Conservation (phyloP, 2,113 vertebrate genomes). For the Hemiprocne comata region DNA sequence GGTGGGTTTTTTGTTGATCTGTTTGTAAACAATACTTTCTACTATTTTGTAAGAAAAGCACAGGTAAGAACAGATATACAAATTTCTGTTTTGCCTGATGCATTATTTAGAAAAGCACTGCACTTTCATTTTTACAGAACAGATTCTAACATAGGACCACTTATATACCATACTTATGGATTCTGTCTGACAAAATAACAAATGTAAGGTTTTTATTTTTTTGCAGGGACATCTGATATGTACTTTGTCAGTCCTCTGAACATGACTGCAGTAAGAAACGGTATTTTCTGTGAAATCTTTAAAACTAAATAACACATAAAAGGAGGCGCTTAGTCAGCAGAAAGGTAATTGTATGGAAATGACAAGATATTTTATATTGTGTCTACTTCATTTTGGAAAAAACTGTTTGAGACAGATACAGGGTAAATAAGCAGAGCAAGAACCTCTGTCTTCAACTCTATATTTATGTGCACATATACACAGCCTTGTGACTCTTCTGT, state of each 20-base stretch:
- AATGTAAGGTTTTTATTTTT: not conserved
- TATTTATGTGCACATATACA: constrained; percentile 18
- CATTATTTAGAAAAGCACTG: not conserved
- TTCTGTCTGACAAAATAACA: not conserved
- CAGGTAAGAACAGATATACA: not conserved
- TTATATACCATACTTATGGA: not conserved
- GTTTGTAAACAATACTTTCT: not conserved
- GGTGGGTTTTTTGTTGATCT: not conserved
- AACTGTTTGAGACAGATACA: not conserved
- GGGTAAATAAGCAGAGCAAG: not conserved
- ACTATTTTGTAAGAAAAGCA: not conserved
- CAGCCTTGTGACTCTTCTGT: not conserved
- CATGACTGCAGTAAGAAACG: not conserved
- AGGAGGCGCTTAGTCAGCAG: accelerated
- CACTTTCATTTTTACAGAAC: not conserved
- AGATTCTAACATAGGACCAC: not conserved
- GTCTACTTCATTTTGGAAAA: not conserved
- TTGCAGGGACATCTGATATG: not conserved
- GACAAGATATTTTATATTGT: not conserved
- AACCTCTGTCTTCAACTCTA: not conserved
- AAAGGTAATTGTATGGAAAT: not conserved
- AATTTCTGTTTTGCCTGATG: not conserved
- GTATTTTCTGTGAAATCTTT: not conserved
- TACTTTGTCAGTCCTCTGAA: not conserved
- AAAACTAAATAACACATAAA: not conserved